Conservation (phyloP, 2,797 vertebrate genomes). For the Rallus crepitans region DNA sequence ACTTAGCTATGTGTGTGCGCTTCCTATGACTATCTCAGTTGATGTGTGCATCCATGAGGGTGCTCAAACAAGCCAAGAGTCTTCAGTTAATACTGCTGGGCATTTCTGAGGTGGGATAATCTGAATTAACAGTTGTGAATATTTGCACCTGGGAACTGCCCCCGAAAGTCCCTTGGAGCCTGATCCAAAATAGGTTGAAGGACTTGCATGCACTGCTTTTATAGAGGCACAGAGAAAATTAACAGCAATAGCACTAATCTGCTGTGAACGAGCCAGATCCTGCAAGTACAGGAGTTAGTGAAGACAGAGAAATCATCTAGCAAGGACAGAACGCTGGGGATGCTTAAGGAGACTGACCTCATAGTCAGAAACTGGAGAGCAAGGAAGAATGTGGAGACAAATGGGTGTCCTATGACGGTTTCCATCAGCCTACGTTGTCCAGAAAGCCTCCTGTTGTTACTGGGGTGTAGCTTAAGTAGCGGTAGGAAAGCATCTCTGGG, state of each 20-base stretch:
- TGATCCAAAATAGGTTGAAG: background rate
- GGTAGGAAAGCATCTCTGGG: background rate
- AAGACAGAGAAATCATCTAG: background rate
- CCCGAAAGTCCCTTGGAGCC: background rate
- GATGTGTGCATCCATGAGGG: background rate
- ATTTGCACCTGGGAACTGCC: background rate
- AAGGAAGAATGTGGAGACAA: background rate
- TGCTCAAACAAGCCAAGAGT: background rate
- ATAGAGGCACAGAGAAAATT: background rate
- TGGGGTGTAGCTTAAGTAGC: background rate
- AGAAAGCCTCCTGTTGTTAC: background rate
- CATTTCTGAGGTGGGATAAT: background rate
- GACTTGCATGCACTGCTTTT: background rate
- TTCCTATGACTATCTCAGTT: background rate
- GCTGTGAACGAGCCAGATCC: background rate
- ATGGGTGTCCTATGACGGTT: background rate
- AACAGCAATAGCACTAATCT: background rate
- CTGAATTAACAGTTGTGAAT: background rate
- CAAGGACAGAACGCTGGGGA: background rate
- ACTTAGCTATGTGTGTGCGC: background rate
- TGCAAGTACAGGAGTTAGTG: background rate
- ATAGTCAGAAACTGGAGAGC: background rate
- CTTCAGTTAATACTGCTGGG: background rate
- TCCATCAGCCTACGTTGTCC: background rate
- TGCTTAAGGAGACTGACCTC: background rate